Percentiles rank a stretch among this genome's conserved stretches.
Conservation (phyloP, 2,888 invertebrate genomes). For the Lasioglossum calceatum region DNA sequence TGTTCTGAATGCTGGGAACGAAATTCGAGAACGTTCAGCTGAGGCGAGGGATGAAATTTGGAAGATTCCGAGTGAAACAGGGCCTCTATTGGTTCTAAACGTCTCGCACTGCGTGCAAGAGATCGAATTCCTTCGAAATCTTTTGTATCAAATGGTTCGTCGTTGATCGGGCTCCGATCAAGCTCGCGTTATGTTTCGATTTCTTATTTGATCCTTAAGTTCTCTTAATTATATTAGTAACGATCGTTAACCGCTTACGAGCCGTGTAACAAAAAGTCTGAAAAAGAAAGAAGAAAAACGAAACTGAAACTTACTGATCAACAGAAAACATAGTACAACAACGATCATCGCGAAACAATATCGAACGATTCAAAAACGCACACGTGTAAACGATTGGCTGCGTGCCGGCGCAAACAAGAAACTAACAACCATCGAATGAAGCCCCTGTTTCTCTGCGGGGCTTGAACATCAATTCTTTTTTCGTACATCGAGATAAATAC, state of each 20-base stretch:
- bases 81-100: constrained; percentile 24
- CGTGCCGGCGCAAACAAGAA: neutral
- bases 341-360: neutral
- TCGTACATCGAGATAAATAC: constrained; percentile 22
- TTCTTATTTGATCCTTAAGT: constrained; percentile 21
- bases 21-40: neutral
- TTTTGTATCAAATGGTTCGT: constrained; percentile 13
- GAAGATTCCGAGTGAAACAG: constrained; percentile 23
- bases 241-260: neutral
- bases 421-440: neutral
- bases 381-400: constrained; percentile 7
- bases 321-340: neutral
- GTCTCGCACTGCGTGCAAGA: constrained; percentile 20
- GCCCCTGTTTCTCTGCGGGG: neutral
- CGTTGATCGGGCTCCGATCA: constrained; percentile 14
- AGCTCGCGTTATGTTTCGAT: constrained; percentile 20
- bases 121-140: constrained; percentile 20
- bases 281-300: neutral
- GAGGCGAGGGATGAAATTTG: neutral
- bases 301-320: neutral
- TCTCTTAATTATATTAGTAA: constrained; percentile 15
- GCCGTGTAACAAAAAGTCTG: neutral
- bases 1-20: neutral
- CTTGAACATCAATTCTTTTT: constrained; percentile 8
- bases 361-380: neutral